These are phyloP conservation scores for Tiphia femorata DNA, from an alignment of 2,888 invertebrate genomes.

Conservation along the genomic window DNA sequence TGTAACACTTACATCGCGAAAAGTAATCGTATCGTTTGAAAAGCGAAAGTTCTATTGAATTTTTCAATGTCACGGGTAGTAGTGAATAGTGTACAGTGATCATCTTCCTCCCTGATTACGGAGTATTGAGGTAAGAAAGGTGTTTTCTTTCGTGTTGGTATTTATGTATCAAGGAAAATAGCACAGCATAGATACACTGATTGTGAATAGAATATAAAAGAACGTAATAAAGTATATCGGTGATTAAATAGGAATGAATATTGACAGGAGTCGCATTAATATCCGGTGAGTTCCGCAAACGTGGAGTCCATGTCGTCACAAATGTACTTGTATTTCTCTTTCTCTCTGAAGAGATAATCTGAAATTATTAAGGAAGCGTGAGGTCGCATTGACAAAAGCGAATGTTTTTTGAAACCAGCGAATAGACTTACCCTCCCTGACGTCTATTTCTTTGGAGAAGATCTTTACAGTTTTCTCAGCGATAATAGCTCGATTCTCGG, in stretches of 20 bases:
- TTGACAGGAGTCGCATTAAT: constrained; percentile 69
- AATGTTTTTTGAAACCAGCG: too few relatives aligned
- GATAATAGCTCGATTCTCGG: constrained; percentile 78
- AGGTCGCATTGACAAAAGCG: not conserved
- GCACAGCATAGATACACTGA: too few relatives aligned
- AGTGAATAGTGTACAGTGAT: too few relatives aligned
- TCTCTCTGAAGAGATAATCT: constrained; percentile 86
- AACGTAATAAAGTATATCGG: not conserved
- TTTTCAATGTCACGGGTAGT: too few relatives aligned
- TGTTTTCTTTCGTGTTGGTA: too few relatives aligned
- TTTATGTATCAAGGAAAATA: too few relatives aligned
- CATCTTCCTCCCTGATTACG: too few relatives aligned
- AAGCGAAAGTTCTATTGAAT: too few relatives aligned
- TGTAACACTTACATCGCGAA: too few relatives aligned
- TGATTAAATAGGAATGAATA: not conserved
- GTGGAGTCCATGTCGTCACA: constrained; percentile 82
- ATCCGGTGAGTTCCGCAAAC: constrained; percentile 81
- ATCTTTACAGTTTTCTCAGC: constrained; percentile 80
- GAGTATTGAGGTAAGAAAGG: too few relatives aligned
- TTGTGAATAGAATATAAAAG: too few relatives aligned
- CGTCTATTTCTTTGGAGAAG: constrained; percentile 79
- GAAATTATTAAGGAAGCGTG: constrained; percentile 61
- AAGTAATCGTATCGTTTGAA: too few relatives aligned
- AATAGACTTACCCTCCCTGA: constrained; percentile 74
- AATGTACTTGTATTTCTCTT: constrained; percentile 85